A percentile compares a stretch with the other conserved stretches of the same genome.
Conservation (phyloP, 2,113 vertebrate genomes). For the Alligator sinensis region DNA sequence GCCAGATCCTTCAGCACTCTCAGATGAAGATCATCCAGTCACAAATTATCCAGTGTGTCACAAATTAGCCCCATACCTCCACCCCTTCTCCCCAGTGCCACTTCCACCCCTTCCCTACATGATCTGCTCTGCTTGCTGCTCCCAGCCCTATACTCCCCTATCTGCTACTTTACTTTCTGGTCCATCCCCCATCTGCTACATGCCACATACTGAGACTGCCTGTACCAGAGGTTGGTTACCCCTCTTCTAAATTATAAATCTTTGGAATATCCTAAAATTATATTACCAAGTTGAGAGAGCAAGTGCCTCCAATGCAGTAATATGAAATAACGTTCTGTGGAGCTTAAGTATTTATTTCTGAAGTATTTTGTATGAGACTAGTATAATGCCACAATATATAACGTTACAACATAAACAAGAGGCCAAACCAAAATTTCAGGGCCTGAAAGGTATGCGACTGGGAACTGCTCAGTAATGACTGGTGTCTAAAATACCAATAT, state of each 20-base stretch:
- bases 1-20: no score
- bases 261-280: not conserved
- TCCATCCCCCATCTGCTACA: no score
- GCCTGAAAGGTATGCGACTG: not conserved
- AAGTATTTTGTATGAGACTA: slow-evolving; percentile 12
- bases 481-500: slow-evolving; percentile 1
- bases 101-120: no score
- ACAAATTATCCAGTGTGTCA: no score
- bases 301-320: not conserved
- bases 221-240: no score
- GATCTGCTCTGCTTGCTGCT: no score
- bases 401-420: not conserved
- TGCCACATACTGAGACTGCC: no score
- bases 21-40: no score
- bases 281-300: not conserved
- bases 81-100: no score
- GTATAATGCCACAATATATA: not conserved
- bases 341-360: slow-evolving; percentile 31
- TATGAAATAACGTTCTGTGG: not conserved
- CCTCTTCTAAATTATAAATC: not conserved
- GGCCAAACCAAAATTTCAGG: not conserved
- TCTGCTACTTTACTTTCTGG: no score
- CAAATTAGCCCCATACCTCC: no score
- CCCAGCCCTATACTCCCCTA: no score
- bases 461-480: not conserved